Evolutionary conservation across 2,797 vertebrate genomes (phyloP).

Genomic region (Microctenopoma steveboyesi): DNA sequence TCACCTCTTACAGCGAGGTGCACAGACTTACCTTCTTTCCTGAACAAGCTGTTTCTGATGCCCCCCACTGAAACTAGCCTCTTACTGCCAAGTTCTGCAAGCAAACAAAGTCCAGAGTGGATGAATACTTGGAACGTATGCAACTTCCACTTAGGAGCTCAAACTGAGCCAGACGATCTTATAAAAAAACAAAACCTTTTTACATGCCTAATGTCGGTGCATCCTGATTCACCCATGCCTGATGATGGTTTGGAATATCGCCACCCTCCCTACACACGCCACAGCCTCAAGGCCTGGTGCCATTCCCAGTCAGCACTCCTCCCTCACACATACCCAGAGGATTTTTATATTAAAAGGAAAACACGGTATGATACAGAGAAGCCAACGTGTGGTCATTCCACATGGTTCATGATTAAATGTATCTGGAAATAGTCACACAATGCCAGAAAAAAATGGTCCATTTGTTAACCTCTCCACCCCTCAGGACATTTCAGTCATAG

Average conservation of each 20-base stretch:
- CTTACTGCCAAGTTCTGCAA: constrained; percentile 58
- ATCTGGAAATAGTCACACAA: constrained; percentile 15
- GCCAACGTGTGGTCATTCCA: not conserved
- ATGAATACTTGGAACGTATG: constrained; percentile 48
- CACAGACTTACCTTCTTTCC: constrained; percentile 65
- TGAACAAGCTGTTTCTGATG: constrained; percentile 53
- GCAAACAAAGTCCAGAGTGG: constrained; percentile 60
- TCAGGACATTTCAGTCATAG: constrained; percentile 40
- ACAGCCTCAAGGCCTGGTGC: constrained; percentile 45
- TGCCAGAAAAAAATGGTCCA: constrained; percentile 29
- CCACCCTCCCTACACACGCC: constrained; percentile 20
- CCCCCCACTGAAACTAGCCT: constrained; percentile 52
- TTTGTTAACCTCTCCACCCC: constrained; percentile 44
- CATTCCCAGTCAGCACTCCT: constrained; percentile 33
- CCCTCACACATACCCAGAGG: constrained; percentile 31
- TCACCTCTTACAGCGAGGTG: constrained; percentile 10
- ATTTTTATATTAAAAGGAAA: constrained; percentile 45
- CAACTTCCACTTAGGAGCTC: constrained; percentile 30
- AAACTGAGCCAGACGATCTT: constrained; percentile 16
- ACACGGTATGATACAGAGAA: constrained; percentile 29
- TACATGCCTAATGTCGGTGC: not conserved
- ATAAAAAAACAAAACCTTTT: not conserved
- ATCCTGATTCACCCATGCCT: constrained; percentile 33
- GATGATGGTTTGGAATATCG: constrained; percentile 21
- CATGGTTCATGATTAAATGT: not conserved